Evolutionary conservation across 2,113 vertebrate genomes (phyloP), one percentile per base, ranked within the genome.

Genomic region (Mesitornis unicolor): DNA sequence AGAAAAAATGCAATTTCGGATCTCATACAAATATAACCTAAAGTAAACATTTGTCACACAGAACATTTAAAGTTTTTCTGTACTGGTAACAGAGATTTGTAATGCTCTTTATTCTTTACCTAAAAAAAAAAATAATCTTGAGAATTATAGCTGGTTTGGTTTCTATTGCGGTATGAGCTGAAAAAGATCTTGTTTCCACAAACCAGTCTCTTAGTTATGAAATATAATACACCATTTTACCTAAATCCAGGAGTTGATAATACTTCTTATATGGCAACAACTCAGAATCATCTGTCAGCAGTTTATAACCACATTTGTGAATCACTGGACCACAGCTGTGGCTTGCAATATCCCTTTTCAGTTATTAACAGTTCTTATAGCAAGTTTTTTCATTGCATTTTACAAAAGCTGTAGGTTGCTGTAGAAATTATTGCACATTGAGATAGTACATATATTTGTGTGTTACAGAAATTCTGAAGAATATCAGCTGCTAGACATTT

Each of bases 181-280:
- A 38, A 84, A 94, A 90, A 80, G 45, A 36, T 80, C 60, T 89
- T 60, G 18, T 43, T 95, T 93, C 56, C 77, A 85, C 61, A 88
- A 78, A 78, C 57, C 54, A 60, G 43, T 13, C 25, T 70, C 71
- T 80, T 69, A 59, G 50, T 86, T 95, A 35, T 70, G 92, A 89
- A 90, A 42, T 81, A 92, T 91, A 95, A 67, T 87, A 61, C 42
- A 92, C 12, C 38, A 25, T 95, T 93, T 93, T 95, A 64, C 82
- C 70, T 75, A 94, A 91, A 96, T 94, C 92, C 76, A 89, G 73
- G 90, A 92, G 56, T 16, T 95, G 94, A 65, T 96, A 80, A 53
- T 81, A 74, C 82, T 51, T 96, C 36, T 95, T 82, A 13, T 17
- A 24, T 2, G 48, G 73, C 50, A 86, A 19, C 43, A 68, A 28